Evolutionary conservation across 2,797 vertebrate genomes (phyloP).

Genomic region (Anguilla obscura): DNA sequence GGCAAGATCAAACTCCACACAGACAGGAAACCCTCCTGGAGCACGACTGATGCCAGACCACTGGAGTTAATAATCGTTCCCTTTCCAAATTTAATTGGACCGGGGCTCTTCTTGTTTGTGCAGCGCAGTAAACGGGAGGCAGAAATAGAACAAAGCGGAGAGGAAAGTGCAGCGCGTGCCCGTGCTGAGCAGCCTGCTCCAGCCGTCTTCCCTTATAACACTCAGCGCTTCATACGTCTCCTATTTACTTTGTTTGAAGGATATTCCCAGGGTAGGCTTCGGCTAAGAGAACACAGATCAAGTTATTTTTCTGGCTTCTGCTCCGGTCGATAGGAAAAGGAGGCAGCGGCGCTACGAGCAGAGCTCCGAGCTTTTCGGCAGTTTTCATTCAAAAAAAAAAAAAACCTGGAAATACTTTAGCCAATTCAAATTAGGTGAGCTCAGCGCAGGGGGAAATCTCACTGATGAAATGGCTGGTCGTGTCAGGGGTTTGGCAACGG

Average conservation of each 20-base stretch:
- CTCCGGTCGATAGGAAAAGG: neutral
- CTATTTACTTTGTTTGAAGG: slow-evolving; percentile 39
- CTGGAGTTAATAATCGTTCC: neutral
- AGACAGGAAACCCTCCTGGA: neutral
- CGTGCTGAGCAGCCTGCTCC: slow-evolving; percentile 24
- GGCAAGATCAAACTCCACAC: neutral
- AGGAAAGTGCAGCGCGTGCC: slow-evolving; percentile 31
- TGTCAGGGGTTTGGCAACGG: neutral
- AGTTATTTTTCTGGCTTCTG: neutral
- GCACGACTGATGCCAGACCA: neutral
- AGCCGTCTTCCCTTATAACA: slow-evolving; percentile 30
- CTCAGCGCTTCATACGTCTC: slow-evolving; percentile 39
- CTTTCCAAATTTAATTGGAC: slow-evolving; percentile 5
- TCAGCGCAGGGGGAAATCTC: neutral
- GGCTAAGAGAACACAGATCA: slow-evolving; percentile 34
- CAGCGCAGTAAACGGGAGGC: slow-evolving; percentile 9
- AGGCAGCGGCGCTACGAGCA: neutral
- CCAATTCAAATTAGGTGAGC: slow-evolving; percentile 13
- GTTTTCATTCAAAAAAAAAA: neutral
- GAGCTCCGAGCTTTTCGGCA: neutral
- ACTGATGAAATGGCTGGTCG: neutral
- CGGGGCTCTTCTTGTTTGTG: slow-evolving; percentile 10
- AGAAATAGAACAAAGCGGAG: slow-evolving; percentile 27
- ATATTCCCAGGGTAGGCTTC: slow-evolving; percentile 38
- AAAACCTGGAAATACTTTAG: slow-evolving; percentile 1